Conservation (phyloP, 2,888 invertebrate species). For the Agonopterix heracliana region DNA sequence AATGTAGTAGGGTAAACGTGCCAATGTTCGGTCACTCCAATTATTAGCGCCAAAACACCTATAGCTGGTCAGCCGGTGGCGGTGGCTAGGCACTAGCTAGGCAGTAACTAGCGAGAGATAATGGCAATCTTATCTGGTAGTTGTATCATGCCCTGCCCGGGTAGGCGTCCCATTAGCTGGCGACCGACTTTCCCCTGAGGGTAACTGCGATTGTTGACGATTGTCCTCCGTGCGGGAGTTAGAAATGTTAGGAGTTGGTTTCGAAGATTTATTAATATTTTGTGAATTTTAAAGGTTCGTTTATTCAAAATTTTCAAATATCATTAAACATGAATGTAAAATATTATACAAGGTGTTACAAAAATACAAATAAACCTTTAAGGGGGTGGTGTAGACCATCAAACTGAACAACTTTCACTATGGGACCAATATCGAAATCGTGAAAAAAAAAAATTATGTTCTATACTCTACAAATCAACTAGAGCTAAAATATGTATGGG, state of each 20-base stretch:
- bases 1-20: conserved; percentile 6
- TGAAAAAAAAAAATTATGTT: too few relatives aligned
- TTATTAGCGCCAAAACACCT: conserved; percentile 22
- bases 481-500: too few relatives aligned
- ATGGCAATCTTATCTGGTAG: conserved; percentile 48
- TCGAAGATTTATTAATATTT: too few relatives aligned
- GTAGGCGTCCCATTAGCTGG: conserved; percentile 47
- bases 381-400: too few relatives aligned
- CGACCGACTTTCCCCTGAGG: conserved; percentile 66
- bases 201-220: conserved; percentile 40
- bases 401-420: too few relatives aligned
- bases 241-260: conserved; percentile 4
- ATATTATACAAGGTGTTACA: too few relatives aligned
- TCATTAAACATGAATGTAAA: too few relatives aligned
- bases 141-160: conserved; percentile 41
- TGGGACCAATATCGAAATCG: too few relatives aligned
- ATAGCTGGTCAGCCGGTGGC: conserved; percentile 14
- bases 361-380: too few relatives aligned
- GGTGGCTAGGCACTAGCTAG: conserved; percentile 6
- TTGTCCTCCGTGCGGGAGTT: conserved; percentile 28
- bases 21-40: conserved; percentile 16
- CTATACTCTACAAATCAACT: too few relatives aligned
- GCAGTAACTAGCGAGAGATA: conserved; percentile 22
- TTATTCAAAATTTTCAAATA: too few relatives aligned
- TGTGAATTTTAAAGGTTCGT: too few relatives aligned